These are phyloP conservation scores for Pseudachorutes palmiensis DNA, from an alignment of 1,140 invertebrate species.

Conservation along the genomic window DNA sequence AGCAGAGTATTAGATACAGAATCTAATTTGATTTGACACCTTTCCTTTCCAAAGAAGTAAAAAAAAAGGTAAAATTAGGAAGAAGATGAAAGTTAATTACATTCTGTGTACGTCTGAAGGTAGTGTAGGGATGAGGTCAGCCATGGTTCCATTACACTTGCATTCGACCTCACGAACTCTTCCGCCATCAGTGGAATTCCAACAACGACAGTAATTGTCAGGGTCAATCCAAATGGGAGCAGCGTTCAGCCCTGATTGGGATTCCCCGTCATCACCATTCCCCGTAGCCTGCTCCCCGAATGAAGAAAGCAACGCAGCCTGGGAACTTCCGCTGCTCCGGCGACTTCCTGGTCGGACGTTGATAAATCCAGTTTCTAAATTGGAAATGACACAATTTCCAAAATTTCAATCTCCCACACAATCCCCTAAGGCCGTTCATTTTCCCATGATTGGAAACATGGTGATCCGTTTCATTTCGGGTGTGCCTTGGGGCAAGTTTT, in stretches of 20 bases:
- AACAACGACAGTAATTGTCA: not conserved
- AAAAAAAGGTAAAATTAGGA: not conserved
- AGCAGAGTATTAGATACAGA: not conserved
- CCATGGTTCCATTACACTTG: conserved; percentile 4
- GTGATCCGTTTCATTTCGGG: not conserved
- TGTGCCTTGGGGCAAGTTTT: not conserved
- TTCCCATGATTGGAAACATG: not conserved
- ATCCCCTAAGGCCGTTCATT: no score
- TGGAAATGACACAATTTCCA: no score
- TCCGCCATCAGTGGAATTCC: conserved; percentile 1
- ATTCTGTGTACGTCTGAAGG: conserved; percentile 4
- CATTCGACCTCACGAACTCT: not conserved
- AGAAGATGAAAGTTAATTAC: conserved; percentile 6
- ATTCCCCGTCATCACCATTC: not conserved
- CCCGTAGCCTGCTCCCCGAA: not conserved
- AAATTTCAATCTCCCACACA: no score
- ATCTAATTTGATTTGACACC: not conserved
- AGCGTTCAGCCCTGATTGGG: not conserved
- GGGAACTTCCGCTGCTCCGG: not conserved
- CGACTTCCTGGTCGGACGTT: not conserved
- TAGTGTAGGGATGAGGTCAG: not conserved
- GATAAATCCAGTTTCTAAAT: not conserved
- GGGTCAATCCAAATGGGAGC: not conserved
- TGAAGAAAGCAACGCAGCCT: not conserved
- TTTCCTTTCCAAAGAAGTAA: not conserved